These are phyloP conservation scores for Tenebrio molitor DNA, from an alignment of 1,140 invertebrate species.

Conservation along the genomic window DNA sequence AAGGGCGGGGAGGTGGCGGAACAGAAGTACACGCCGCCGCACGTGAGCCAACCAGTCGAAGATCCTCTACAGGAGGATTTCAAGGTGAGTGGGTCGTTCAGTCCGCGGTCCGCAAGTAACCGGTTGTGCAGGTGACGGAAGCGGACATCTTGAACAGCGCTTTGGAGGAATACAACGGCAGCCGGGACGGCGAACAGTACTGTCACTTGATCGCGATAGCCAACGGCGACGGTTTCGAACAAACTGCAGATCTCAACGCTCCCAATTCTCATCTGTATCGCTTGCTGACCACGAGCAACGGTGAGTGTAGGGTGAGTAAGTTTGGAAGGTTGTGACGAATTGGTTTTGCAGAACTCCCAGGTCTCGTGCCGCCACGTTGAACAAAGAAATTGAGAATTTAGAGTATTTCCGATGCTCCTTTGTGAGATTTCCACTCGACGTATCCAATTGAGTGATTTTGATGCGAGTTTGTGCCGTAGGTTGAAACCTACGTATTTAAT, in stretches of 20 bases:
- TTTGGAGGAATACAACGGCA: conserved; percentile 49
- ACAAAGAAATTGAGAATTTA: conserved; percentile 11
- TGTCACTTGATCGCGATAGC: conserved; percentile 56
- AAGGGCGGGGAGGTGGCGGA: conserved; percentile 5
- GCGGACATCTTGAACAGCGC: conserved; percentile 50
- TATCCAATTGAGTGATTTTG: conserved; percentile 49
- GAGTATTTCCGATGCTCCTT: conserved; percentile 48
- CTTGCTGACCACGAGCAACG: conserved; percentile 59
- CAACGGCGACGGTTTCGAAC: conserved; percentile 54
- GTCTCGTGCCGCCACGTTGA: conserved; percentile 60
- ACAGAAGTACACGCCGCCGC: conserved; percentile 22
- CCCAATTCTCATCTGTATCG: conserved; percentile 58
- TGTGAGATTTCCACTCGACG: conserved; percentile 48
- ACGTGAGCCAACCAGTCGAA: not conserved
- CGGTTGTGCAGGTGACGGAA: conserved; percentile 48
- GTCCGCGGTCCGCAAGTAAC: no score
- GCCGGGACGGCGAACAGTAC: conserved; percentile 55
- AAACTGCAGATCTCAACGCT: conserved; percentile 51
- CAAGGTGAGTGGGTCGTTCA: no score
- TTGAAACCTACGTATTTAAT: conserved; percentile 54
- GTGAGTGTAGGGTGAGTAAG: conserved; percentile 44
- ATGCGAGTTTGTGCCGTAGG: conserved; percentile 51
- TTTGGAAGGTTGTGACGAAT: conserved; percentile 1
- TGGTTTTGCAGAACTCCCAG: conserved; percentile 50
- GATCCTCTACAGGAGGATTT: conserved; percentile 34